phyloP scores from a whole-genome alignment of 2,113 vertebrate genomes.

The Hippotragus niger region DNA sequence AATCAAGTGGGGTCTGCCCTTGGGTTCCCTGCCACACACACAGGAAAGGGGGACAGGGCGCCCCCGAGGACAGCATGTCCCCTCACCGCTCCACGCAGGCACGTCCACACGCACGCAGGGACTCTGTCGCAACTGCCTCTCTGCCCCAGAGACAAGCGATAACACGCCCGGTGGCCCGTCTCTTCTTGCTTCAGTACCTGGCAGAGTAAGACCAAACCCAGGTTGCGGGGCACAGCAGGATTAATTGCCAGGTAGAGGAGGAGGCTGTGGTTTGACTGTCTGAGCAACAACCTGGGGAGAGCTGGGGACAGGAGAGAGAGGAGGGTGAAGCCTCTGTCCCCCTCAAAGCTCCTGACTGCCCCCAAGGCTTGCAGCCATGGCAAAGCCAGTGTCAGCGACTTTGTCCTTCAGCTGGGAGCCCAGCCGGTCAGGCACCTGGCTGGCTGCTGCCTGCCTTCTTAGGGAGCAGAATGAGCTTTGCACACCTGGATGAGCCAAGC shows the following conservation, averaged over 20 bases:
- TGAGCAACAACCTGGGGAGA: slow-evolving; percentile 52
- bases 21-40: background rate
- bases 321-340: background rate
- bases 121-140: slow-evolving; percentile 71
- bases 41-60: background rate
- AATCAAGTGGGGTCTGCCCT: background rate
- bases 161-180: slow-evolving; percentile 77
- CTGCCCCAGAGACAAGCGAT: slow-evolving; percentile 76
- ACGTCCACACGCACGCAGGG: slow-evolving; percentile 70
- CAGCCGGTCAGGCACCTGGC: background rate
- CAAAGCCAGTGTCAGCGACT: background rate
- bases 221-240: slow-evolving; percentile 78
- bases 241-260: slow-evolving; percentile 73
- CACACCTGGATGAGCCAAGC: background rate
- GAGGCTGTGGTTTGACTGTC: slow-evolving; percentile 52
- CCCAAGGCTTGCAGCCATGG: background rate
- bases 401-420: background rate
- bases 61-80: background rate
- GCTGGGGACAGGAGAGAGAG: background rate
- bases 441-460: background rate
- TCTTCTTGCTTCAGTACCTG: slow-evolving; percentile 77
- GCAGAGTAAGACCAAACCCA: slow-evolving; percentile 79
- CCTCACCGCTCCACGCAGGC: slow-evolving; percentile 56
- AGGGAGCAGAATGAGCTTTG: background rate
- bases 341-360: background rate